phyloP scores from a whole-genome alignment of 2,797 vertebrate genomes.

The Peromyscus aztecus region DNA sequence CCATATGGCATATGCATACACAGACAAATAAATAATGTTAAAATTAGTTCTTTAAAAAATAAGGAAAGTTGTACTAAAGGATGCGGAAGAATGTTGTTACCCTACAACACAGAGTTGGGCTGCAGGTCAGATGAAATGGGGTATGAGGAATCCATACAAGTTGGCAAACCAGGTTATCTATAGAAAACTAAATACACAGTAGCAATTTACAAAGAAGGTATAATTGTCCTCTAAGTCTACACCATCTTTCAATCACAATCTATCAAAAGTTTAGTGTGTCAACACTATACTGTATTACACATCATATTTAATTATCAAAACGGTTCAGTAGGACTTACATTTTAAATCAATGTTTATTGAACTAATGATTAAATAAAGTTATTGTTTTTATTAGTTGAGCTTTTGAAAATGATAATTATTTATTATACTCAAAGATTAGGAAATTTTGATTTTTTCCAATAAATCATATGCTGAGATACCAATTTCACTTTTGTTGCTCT shows the following conservation, averaged over 20 bases:
- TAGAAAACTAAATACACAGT: background rate
- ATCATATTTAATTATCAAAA: background rate
- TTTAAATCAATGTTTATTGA: background rate
- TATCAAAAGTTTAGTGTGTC: background rate
- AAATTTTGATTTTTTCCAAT: slow-evolving; percentile 26
- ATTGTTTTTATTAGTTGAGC: slow-evolving; percentile 33
- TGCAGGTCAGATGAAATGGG: background rate
- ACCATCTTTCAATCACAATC: background rate
- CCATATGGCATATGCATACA: background rate
- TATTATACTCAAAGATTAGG: slow-evolving; percentile 11
- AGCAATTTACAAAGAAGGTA: background rate
- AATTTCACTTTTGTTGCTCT: background rate
- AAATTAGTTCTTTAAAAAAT: background rate
- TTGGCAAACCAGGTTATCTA: background rate
- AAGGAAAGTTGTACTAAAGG: background rate
- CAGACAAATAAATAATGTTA: background rate
- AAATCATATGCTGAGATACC: background rate
- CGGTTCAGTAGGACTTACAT: background rate
- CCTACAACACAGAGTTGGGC: background rate
- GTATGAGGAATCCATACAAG: background rate
- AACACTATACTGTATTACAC: background rate
- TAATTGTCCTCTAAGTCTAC: background rate
- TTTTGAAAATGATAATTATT: slow-evolving; percentile 19
- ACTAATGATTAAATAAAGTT: background rate
- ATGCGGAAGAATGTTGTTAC: background rate